A percentile compares a stretch with the other conserved stretches of the same genome.
Evolutionary conservation across 1,140 invertebrate species (phyloP).

Genomic region (Calephelis virginiensis): DNA sequence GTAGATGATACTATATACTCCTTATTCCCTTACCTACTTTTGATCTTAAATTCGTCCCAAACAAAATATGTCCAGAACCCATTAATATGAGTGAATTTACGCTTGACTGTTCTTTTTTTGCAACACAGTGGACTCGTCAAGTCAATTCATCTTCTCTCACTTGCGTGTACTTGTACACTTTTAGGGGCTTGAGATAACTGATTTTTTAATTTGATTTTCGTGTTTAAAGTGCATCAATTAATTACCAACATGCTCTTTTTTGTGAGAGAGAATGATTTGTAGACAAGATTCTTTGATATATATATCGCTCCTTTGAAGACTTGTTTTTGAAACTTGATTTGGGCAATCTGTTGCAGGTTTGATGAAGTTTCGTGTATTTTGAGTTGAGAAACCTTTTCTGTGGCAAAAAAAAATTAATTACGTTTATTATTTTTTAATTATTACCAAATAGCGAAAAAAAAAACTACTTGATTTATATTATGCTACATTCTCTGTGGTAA

Average conservation of each 20-base stretch:
- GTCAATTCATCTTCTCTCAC: slow-evolving; percentile 18
- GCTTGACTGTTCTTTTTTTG: not conserved
- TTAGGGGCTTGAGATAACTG: slow-evolving; percentile 6
- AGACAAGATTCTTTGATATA: slow-evolving; percentile 2
- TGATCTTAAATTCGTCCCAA: too few species aligned
- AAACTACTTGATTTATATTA: too few species aligned
- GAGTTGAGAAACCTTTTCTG: too few species aligned
- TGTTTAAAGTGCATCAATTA: slow-evolving; percentile 13
- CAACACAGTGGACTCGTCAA: slow-evolving; percentile 20
- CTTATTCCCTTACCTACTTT: too few species aligned
- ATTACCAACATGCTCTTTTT: slow-evolving; percentile 6
- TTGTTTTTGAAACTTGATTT: not conserved
- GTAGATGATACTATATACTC: too few species aligned
- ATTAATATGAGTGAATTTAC: not conserved
- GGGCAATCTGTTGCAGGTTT: too few species aligned
- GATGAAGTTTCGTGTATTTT: too few species aligned
- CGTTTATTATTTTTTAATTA: too few species aligned
- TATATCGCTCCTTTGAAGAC: not conserved
- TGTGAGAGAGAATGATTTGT: slow-evolving; percentile 3
- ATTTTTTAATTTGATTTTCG: slow-evolving; percentile 14
- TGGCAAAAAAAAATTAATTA: too few species aligned
- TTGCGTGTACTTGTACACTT: slow-evolving; percentile 6
- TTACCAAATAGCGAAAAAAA: too few species aligned
- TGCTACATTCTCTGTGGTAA: too few species aligned
- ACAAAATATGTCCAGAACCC: not conserved